phyloP scores from a whole-genome alignment of 2,797 vertebrate species.

The Pseudochirops cupreus region DNA sequence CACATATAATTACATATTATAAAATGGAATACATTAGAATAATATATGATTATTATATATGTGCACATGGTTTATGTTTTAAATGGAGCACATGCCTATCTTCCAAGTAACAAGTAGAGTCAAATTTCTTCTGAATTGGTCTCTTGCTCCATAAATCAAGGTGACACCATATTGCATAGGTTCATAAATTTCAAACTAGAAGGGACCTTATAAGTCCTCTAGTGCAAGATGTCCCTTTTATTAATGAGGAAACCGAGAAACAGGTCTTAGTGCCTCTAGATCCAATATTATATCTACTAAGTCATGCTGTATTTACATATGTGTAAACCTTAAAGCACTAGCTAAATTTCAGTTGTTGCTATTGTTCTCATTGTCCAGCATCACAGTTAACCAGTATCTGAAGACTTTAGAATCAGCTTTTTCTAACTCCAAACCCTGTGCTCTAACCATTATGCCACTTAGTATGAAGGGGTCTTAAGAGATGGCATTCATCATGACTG shows the following conservation, averaged over 20 bases:
- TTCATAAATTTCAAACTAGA: background rate
- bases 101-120: background rate
- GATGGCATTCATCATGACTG: background rate
- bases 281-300: background rate
- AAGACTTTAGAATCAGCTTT: background rate
- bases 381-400: background rate
- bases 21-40: background rate
- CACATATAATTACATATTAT: background rate
- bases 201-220: background rate
- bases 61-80: background rate
- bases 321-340: background rate
- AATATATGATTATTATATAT: background rate
- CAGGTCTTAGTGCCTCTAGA: background rate
- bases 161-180: background rate
- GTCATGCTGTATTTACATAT: background rate
- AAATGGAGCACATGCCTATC: background rate
- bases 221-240: background rate
- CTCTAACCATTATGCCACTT: background rate
- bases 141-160: background rate
- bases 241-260: background rate
- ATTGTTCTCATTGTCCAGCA: background rate
- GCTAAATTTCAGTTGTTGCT: background rate
- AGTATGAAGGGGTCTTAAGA: background rate
- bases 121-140: background rate
- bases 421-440: background rate